A percentile compares a stretch with the other conserved stretches of the same genome.
Evolutionary conservation across 2,113 vertebrate genomes (phyloP).

Genomic region (Isurus oxyrinchus): DNA sequence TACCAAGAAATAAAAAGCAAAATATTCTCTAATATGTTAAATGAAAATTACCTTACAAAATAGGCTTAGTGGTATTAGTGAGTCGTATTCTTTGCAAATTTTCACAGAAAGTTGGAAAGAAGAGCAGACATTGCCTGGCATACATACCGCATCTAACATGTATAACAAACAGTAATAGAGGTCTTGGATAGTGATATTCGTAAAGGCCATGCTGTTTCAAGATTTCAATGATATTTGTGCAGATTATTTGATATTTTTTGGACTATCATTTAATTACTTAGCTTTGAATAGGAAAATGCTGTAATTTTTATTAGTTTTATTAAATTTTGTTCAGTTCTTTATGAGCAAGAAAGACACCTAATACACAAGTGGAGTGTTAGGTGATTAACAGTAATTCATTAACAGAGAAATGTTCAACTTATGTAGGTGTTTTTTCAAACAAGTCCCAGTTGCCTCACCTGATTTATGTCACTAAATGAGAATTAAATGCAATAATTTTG

Average conservation of each 20-base stretch:
- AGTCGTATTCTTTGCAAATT: too few relatives aligned
- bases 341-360: neutral
- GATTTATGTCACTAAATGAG: neutral
- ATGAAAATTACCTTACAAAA: too few relatives aligned
- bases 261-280: neutral
- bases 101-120: neutral
- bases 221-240: neutral
- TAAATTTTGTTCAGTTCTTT: neutral
- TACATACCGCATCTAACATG: neutral
- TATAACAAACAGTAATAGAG: neutral
- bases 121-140: neutral
- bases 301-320: neutral
- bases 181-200: neutral
- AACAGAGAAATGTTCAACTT: neutral
- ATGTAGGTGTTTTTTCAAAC: neutral
- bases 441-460: neutral
- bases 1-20: neutral
- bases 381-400: neutral
- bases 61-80: too few relatives aligned
- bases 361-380: neutral
- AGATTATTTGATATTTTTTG: neutral
- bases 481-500: neutral
- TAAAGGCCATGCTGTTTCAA: neutral
- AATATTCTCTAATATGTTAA: neutral
- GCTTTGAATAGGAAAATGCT: neutral